phyloP scores from a whole-genome alignment of 2,888 invertebrate species.

The Homarus gammarus region DNA sequence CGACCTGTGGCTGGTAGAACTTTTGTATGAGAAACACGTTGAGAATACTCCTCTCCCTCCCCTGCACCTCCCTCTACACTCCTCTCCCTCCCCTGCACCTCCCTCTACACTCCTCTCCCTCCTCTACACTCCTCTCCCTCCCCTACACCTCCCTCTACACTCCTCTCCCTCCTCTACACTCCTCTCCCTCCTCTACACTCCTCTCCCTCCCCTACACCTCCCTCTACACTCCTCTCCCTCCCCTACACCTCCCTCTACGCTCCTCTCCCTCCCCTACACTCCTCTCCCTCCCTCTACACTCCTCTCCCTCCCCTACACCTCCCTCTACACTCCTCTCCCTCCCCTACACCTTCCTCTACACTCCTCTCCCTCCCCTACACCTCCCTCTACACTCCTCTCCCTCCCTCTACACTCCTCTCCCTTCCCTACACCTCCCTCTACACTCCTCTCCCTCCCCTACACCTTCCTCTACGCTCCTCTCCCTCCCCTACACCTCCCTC shows the following conservation, averaged over 20 bases:
- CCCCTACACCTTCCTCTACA: background rate
- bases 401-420: background rate
- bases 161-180: background rate
- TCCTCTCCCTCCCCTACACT: background rate
- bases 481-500: background rate
- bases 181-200: background rate
- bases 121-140: background rate
- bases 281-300: background rate
- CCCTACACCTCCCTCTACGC: background rate
- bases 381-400: background rate
- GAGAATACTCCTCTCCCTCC: too few relatives aligned
- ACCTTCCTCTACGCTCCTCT: background rate
- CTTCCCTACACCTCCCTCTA: background rate
- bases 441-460: background rate
- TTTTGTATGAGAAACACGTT: too few relatives aligned
- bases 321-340: background rate
- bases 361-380: background rate
- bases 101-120: background rate
- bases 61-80: background rate
- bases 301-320: background rate
- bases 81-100: background rate
- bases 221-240: background rate
- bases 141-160: background rate
- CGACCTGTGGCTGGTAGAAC: too few relatives aligned
- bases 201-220: background rate